These are phyloP conservation scores for Zoanthus sociatus DNA, from an alignment of 92 coral and sea anemone species.

Conservation along the genomic window DNA sequence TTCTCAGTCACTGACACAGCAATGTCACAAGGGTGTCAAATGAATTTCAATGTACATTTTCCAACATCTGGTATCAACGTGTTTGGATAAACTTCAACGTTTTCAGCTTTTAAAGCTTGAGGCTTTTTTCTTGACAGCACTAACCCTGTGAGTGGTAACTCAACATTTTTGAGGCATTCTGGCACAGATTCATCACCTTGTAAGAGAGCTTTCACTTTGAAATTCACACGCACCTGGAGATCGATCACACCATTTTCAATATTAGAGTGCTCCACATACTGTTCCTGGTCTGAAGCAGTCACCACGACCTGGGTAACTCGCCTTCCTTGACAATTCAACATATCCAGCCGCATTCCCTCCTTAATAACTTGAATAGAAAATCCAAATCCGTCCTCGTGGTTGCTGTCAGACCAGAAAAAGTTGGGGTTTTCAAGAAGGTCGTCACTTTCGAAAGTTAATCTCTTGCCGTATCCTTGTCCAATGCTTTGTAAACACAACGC, in stretches of 20 bases:
- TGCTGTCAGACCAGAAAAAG: constrained; percentile 98
- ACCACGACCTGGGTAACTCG: constrained; percentile 60
- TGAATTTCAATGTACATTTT: constrained; percentile 46
- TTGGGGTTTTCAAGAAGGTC: constrained; percentile 81
- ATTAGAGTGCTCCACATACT: constrained; percentile 50
- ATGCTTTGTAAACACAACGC: constrained; percentile 75
- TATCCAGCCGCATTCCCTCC: constrained; percentile 68
- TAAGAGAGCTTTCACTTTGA: constrained; percentile 51
- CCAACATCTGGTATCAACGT: constrained; percentile 63
- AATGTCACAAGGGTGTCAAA: neutral
- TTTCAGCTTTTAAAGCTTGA: constrained; percentile 40
- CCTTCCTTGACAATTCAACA: constrained; percentile 65
- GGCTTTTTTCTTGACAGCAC: constrained; percentile 45
- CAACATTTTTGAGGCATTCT: constrained; percentile 49
- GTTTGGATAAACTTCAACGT: constrained; percentile 51
- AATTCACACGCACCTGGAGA: constrained; percentile 42
- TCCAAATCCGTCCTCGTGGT: constrained; percentile 87
- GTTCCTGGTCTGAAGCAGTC: constrained; percentile 56
- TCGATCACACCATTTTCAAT: constrained; percentile 26
- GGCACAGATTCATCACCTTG: constrained; percentile 44
- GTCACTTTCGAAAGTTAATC: constrained; percentile 89
- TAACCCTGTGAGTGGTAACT: constrained; percentile 50
- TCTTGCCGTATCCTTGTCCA: constrained; percentile 94
- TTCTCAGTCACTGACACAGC: neutral
- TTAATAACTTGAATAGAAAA: constrained; percentile 78